Evolutionary conservation across 2,797 vertebrate genomes (phyloP).

Genomic region (Todus mexicanus): DNA sequence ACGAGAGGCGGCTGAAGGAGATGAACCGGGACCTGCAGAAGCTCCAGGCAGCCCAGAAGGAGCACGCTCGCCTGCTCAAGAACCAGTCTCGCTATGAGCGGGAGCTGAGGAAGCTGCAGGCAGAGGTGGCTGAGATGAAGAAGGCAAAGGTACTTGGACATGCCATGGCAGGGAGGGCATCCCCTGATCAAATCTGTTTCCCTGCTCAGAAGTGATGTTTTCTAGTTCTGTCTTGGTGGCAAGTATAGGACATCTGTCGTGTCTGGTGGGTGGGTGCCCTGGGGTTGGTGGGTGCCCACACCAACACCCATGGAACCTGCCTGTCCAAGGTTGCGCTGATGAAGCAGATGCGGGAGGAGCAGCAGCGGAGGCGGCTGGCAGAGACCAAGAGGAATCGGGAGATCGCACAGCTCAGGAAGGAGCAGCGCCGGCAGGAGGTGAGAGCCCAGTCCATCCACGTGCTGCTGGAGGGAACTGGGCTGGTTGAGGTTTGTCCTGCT

Average conservation of each 20-base stretch:
- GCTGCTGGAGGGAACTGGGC: neutral
- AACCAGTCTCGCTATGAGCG: constrained; percentile 93
- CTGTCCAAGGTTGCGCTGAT: constrained; percentile 83
- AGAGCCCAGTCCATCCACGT: rapidly evolving
- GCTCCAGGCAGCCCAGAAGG: constrained; percentile 92
- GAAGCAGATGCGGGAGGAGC: constrained; percentile 99
- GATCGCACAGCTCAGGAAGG: constrained; percentile 96
- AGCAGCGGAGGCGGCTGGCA: constrained; percentile 89
- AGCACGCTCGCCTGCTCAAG: constrained; percentile 92
- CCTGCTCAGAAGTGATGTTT: neutral
- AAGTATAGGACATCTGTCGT: neutral
- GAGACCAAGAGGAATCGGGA: constrained; percentile 94
- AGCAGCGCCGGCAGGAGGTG: constrained; percentile 94
- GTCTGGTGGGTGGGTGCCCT: neutral
- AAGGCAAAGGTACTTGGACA: constrained; percentile 87
- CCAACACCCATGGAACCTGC: rapidly evolving
- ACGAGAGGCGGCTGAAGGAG: constrained; percentile 93
- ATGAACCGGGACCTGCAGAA: constrained; percentile 97
- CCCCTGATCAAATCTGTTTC: neutral
- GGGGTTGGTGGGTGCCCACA: rapidly evolving
- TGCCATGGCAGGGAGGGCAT: neutral
- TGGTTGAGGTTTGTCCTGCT: neutral
- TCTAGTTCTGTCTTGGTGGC: neutral
- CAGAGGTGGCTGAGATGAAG: constrained; percentile 95
- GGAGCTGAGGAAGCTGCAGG: constrained; percentile 94